Evolutionary conservation across 2,113 vertebrate species (phyloP), one percentile per base, ranked within the genome.

Genomic region (Amphiprion percula): DNA sequence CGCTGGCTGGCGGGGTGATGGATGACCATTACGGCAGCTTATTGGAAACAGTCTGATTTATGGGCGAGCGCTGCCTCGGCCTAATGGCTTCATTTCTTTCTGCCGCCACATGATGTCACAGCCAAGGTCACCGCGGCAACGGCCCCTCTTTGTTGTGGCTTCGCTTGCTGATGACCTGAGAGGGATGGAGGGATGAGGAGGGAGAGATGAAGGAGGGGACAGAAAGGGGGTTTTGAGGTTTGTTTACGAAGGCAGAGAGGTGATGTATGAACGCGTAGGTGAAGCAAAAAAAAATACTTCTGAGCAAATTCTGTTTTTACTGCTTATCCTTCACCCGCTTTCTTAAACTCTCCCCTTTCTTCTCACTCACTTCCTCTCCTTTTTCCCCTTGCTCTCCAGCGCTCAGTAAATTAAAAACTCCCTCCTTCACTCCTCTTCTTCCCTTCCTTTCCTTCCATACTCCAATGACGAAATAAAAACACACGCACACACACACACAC

Each of bases 41-140:
- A 99, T 99, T 99, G 98, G 97, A 99, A 99, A 97, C 96, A 95
- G 96, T 96, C 97, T 99, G 98, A 99, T 99, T 99, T 99, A 99
- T 97, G 96, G 95, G 94, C 96, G 92, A 95, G 96, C 96, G 94
- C 96, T 94, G 97, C 97, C 96, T 97, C 96, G 96, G 96, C 95
- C 97, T 99, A 99, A 99, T 99, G 97, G 97, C 97, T 99, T 99
- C 97, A 99, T 99, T 97, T 97, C 97, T 99, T 98, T 97, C 96
- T 96, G 96, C 96, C 93, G 95, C 95, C 95, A 96, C 95, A 96
- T 98, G 97, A 98, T 98, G 97, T 97, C 96, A 98, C 96, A 97
- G 96, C 96, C 98, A 99, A 99, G 98, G 98, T 99, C 97, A 98
- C 95, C 96, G 96, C 92, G 90, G 96, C 96, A 96, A 96, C 96